These are phyloP conservation scores for Mesocricetus auratus DNA, from an alignment of 2,113 vertebrate genomes.

Conservation along the genomic window DNA sequence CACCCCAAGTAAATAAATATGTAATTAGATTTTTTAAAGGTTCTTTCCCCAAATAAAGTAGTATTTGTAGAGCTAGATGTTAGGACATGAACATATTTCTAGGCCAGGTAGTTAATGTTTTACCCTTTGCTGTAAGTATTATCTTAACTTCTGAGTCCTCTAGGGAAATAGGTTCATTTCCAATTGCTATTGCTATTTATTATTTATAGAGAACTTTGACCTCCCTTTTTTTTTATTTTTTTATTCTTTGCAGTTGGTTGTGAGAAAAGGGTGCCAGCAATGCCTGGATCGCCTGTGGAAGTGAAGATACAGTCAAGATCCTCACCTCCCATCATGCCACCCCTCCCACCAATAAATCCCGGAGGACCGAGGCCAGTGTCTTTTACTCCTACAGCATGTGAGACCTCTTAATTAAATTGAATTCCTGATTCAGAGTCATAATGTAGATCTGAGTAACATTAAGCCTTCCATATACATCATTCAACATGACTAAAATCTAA, in stretches of 20 bases:
- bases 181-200: conserved; percentile 54
- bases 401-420: conserved; percentile 77
- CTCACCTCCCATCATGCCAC: conserved; percentile 96
- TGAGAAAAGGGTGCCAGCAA: conserved; percentile 97
- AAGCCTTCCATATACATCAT: background rate
- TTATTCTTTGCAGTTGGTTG: conserved; percentile 90
- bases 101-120: background rate
- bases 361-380: conserved; percentile 94
- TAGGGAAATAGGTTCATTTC: conserved; percentile 54
- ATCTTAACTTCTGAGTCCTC: conserved; percentile 32
- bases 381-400: conserved; percentile 96
- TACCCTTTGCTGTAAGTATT: conserved; percentile 13
- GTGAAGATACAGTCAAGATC: conserved; percentile 98
- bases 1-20: background rate
- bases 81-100: background rate
- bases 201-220: conserved; percentile 51
- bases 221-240: background rate
- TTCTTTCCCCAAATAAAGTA: conserved; percentile 22
- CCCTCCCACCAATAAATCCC: conserved; percentile 95
- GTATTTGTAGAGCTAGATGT: background rate
- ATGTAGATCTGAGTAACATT: conserved; percentile 33
- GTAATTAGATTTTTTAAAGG: background rate
- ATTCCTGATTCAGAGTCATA: conserved; percentile 30
- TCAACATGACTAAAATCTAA: conserved; percentile 32
- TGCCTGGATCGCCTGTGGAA: conserved; percentile 99